A percentile compares a stretch with the other conserved stretches of the same genome.
These are phyloP conservation scores for Limonius californicus DNA, from an alignment of 1,140 invertebrate genomes.

Conservation along the genomic window DNA sequence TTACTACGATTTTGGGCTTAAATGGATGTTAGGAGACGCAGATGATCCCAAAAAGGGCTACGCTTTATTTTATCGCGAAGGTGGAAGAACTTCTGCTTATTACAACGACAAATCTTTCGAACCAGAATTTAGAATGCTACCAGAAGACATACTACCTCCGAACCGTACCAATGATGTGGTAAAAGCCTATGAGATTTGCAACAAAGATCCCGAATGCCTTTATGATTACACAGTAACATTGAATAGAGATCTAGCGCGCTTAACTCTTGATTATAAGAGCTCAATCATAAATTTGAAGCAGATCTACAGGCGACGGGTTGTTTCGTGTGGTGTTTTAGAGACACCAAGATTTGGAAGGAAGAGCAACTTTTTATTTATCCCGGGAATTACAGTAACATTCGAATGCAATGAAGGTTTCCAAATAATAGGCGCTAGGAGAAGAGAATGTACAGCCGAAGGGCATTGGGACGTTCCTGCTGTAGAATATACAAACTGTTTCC, in stretches of 20 bases:
- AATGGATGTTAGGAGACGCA: slow-evolving; percentile 78
- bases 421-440: slow-evolving; percentile 75
- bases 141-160: slow-evolving; percentile 65
- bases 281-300: slow-evolving; percentile 58
- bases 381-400: slow-evolving; percentile 83
- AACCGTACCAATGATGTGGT: slow-evolving; percentile 66
- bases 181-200: slow-evolving; percentile 67
- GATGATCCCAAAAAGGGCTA: slow-evolving; percentile 54
- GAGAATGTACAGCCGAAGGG: slow-evolving; percentile 72
- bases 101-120: slow-evolving; percentile 74
- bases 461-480: slow-evolving; percentile 78
- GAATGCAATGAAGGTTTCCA: slow-evolving; percentile 88
- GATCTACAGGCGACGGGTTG: slow-evolving; percentile 50
- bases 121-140: slow-evolving; percentile 67
- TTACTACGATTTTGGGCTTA: slow-evolving; percentile 70
- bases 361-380: slow-evolving; percentile 84
- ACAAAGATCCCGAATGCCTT: slow-evolving; percentile 77
- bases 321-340: slow-evolving; percentile 82
- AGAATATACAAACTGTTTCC: slow-evolving; percentile 82
- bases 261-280: slow-evolving; percentile 79
- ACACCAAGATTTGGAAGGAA: slow-evolving; percentile 88
- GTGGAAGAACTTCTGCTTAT: slow-evolving; percentile 71
- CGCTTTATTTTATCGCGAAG: slow-evolving; percentile 75
- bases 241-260: slow-evolving; percentile 78
- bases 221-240: slow-evolving; percentile 86